Evolutionary conservation across 2,113 vertebrate genomes (phyloP), one percentile per base, ranked within the genome.

Genomic region (Gavialis gangeticus): DNA sequence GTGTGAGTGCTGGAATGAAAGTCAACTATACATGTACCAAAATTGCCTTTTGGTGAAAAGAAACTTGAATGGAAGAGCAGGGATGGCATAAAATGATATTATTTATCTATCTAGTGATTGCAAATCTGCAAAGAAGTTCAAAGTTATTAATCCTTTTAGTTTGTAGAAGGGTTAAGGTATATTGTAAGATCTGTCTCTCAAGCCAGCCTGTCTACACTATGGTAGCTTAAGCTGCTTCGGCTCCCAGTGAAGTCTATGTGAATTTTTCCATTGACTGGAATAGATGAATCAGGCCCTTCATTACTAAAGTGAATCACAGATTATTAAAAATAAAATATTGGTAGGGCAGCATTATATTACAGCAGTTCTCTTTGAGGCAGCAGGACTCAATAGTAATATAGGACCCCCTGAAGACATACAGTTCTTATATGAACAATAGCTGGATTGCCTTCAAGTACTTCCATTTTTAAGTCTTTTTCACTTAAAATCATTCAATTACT

Each of bases 401-500:
- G 46, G 46, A 46, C 46, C 46, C 46, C 7, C 22, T 64, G 18
- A 37, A 21, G 54, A 25, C 60, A 15, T 58, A 62, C 3, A 5
- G 17, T 80, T 91, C 88, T 27, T 60, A 2, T 6, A n/a, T 37
- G 30, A 89, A n/a, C 84, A 85, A 5, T 25, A 6, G 4, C 12
- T 91, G 62, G 8, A 58, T 4, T 64, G 7, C 2, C 25, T 85
- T 89, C 55, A 8, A 10, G 8, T 55, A 46, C 46, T 88, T 90
- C 34, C 21, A 27, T 89, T 76, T 24, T 84, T 75, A 85, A 95
- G 58, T 77, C 54, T 37, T 75, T 28, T 94, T 96, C 84, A 87
- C 34, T 84, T 94, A 66, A 24, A 87, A 62, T 80, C 9, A 34
- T 84, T 97, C 82, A 5, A 66, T 89, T 90, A 75, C 60, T 93